Conservation (phyloP, 30 jellyfish, hydroid and myxozoan genomes). For the Hydractinia echinata region DNA sequence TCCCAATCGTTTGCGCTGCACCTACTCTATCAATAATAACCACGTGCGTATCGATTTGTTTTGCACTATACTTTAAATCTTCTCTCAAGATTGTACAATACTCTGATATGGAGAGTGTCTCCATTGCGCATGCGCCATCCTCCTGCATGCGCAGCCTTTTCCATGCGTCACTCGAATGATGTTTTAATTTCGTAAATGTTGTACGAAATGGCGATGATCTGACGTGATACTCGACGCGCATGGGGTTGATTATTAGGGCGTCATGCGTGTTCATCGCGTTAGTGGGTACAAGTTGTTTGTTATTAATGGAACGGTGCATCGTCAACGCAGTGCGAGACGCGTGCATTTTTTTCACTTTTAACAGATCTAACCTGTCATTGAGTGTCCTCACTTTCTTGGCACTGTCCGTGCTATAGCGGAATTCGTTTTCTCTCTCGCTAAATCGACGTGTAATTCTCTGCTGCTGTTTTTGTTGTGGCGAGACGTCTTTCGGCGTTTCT, state of each 20-base stretch:
- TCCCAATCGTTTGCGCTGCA: not conserved
- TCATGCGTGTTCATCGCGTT: constrained; percentile 47
- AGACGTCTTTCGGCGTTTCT: too few species aligned
- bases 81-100: constrained; percentile 10
- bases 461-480: too few species aligned
- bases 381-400: not conserved
- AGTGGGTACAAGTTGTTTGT: constrained; percentile 31
- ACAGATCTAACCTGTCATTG: not conserved
- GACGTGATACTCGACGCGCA: constrained; percentile 27
- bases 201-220: constrained; percentile 34
- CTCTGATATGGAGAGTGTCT: not conserved
- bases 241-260: constrained; percentile 46
- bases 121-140: not conserved
- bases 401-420: too few species aligned
- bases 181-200: not conserved
- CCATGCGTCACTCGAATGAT: not conserved
- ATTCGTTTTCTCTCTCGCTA: too few species aligned
- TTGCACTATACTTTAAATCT: constrained; percentile 3
- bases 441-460: too few species aligned
- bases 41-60: not conserved
- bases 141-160: constrained; percentile 2
- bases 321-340: constrained; percentile 63
- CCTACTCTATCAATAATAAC: not conserved
- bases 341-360: constrained; percentile 31
- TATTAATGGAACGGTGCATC: constrained; percentile 46